Conservation (phyloP, 2,797 vertebrate genomes). For the Chromis chromis region DNA sequence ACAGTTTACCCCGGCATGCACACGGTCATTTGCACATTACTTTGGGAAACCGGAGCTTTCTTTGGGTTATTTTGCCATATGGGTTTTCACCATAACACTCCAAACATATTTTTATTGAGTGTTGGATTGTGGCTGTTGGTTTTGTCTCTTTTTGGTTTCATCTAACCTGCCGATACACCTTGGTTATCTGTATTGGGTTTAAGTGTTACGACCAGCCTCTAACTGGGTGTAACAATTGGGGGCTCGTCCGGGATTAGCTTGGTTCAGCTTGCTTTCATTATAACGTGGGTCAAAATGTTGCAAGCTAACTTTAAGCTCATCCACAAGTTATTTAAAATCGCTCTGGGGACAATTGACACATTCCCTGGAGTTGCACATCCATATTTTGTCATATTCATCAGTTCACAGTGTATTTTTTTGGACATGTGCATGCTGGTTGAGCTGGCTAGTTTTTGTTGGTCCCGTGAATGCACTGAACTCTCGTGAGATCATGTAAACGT, state of each 20-base stretch:
- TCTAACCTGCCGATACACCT: constrained; percentile 23
- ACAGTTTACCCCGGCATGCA: constrained; percentile 91
- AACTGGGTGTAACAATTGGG: too few species aligned
- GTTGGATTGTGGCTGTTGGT: constrained; percentile 53
- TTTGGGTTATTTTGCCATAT: constrained; percentile 58
- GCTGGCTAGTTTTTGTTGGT: constrained; percentile 86
- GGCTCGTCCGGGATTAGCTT: too few species aligned
- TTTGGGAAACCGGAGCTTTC: constrained; percentile 41
- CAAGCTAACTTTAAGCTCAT: constrained; percentile 22
- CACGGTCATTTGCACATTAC: constrained; percentile 70
- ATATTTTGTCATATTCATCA: neutral
- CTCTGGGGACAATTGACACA: neutral
- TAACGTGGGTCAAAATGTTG: constrained; percentile 5
- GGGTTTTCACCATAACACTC: constrained; percentile 55
- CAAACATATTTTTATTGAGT: constrained; percentile 28
- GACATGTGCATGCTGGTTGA: constrained; percentile 93
- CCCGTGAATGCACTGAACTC: constrained; percentile 56
- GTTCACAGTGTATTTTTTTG: constrained; percentile 54
- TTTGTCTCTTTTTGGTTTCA: constrained; percentile 17
- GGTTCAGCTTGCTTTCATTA: constrained; percentile 32
- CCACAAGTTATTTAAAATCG: neutral
- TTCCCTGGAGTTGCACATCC: neutral
- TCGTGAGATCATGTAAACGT: constrained; percentile 60
- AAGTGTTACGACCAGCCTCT: too few species aligned
- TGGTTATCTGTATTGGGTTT: neutral